A percentile compares a stretch with the other conserved stretches of the same genome.
phyloP scores from a whole-genome alignment of 2,113 vertebrate species.

The Ascaphus truei region DNA sequence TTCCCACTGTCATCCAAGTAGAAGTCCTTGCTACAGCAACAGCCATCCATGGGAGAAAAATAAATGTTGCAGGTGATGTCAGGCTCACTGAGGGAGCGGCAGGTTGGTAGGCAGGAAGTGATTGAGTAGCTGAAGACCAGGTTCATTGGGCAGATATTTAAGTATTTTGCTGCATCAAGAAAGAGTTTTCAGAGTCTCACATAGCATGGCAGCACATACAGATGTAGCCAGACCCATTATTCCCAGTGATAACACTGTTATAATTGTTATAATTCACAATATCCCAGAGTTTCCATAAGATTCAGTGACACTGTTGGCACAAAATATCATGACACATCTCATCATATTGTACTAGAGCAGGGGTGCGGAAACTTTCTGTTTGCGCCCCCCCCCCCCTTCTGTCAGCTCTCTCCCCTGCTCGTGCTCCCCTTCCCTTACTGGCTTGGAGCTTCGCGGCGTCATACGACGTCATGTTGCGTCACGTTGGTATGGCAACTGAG shows the following conservation, averaged over 20 bases:
- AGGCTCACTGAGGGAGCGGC: slow-evolving; percentile 68
- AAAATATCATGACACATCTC: too few relatives aligned
- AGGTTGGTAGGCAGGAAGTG: slow-evolving; percentile 71
- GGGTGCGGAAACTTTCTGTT: too few relatives aligned
- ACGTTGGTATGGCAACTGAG: too few relatives aligned
- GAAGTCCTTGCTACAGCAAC: slow-evolving; percentile 68
- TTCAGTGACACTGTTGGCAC: too few relatives aligned
- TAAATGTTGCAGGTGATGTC: slow-evolving; percentile 66
- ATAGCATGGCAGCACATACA: neutral
- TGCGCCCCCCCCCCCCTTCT: too few relatives aligned
- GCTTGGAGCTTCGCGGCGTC: too few relatives aligned
- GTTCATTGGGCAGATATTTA: slow-evolving; percentile 53
- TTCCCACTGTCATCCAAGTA: slow-evolving; percentile 66
- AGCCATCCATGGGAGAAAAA: slow-evolving; percentile 79
- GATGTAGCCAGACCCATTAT: too few relatives aligned
- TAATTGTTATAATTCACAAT: neutral
- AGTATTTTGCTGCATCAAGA: slow-evolving; percentile 57
- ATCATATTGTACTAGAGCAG: too few relatives aligned
- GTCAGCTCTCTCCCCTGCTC: too few relatives aligned
- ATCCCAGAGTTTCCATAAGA: too few relatives aligned
- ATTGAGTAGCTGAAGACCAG: slow-evolving; percentile 58
- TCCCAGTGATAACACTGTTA: neutral
- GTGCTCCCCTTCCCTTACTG: too few relatives aligned
- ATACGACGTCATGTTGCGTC: too few relatives aligned
- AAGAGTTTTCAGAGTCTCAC: neutral